Percentiles rank a stretch among this genome's conserved stretches.
Evolutionary conservation across 2,797 vertebrate species (phyloP).

Genomic region (Rhynchotus rufescens): DNA sequence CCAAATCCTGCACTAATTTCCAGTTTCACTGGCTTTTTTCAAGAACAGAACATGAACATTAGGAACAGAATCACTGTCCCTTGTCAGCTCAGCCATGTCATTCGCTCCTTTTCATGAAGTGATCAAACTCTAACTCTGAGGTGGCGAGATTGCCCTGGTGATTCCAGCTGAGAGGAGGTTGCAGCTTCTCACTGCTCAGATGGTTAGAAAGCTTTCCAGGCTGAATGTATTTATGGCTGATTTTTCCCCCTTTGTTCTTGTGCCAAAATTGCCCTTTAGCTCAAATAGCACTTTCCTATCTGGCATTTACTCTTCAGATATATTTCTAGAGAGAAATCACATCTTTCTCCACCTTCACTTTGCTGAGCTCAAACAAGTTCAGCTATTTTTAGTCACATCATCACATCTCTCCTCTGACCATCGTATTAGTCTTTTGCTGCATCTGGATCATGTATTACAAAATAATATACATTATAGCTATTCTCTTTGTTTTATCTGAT

Average conservation of each 20-base stretch:
- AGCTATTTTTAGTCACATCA: not conserved
- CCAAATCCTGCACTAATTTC: not conserved
- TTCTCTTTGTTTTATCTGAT: not conserved
- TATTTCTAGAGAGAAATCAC: constrained; percentile 21
- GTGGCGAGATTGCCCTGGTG: not conserved
- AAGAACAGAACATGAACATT: not conserved
- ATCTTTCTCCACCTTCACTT: not conserved
- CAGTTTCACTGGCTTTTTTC: not conserved
- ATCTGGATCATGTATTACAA: not conserved
- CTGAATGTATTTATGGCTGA: not conserved
- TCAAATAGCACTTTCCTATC: not conserved
- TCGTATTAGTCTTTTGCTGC: not conserved
- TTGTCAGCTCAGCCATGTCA: not conserved
- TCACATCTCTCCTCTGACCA: not conserved
- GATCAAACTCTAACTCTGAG: not conserved
- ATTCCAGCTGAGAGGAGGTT: accelerated
- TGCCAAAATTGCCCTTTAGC: constrained; percentile 1
- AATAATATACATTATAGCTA: not conserved
- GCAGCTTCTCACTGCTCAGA: not conserved
- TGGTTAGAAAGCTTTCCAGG: not conserved
- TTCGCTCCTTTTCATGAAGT: not conserved
- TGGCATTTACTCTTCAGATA: not conserved
- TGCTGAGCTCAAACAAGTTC: not conserved
- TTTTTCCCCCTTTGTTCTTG: not conserved
- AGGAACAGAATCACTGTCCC: not conserved